Conservation (phyloP, 2,888 invertebrate species). For the Phyto melanocephala region DNA sequence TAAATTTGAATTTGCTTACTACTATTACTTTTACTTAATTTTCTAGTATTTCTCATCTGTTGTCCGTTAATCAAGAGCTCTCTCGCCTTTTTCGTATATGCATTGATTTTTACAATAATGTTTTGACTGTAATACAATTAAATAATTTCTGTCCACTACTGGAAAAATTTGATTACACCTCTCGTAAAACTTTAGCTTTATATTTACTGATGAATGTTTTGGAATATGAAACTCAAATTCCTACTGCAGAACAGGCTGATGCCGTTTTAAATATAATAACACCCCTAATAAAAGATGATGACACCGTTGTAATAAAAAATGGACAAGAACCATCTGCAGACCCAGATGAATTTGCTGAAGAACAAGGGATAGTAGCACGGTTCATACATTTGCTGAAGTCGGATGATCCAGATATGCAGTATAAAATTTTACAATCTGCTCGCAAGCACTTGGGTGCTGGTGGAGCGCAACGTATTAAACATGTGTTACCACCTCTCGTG, state of each 20-base stretch:
- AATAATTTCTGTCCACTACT: slow-evolving; percentile 92
- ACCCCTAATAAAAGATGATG: slow-evolving; percentile 91
- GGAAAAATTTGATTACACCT: slow-evolving; percentile 92
- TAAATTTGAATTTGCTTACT: neutral
- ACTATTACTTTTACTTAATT: neutral
- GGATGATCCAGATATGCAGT: slow-evolving; percentile 90
- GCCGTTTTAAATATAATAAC: slow-evolving; percentile 88
- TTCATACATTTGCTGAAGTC: slow-evolving; percentile 91
- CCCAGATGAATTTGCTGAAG: slow-evolving; percentile 97
- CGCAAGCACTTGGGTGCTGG: slow-evolving; percentile 94
- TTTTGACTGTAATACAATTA: slow-evolving; percentile 91
- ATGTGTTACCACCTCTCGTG: slow-evolving; percentile 95
- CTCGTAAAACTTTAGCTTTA: slow-evolving; percentile 90
- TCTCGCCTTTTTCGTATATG: slow-evolving; percentile 96
- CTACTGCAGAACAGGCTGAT: slow-evolving; percentile 93
- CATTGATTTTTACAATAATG: slow-evolving; percentile 95
- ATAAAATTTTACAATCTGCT: slow-evolving; percentile 92
- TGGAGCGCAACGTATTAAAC: slow-evolving; percentile 91
- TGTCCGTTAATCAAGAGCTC: slow-evolving; percentile 93
- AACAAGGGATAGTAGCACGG: slow-evolving; percentile 92
- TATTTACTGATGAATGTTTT: slow-evolving; percentile 94
- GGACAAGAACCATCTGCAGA: slow-evolving; percentile 80
- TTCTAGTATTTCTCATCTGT: slow-evolving; percentile 76
- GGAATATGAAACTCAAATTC: slow-evolving; percentile 92
- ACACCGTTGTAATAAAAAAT: slow-evolving; percentile 78